Conservation (phyloP, 2,113 vertebrate species). For the Spizaetus ornatus region DNA sequence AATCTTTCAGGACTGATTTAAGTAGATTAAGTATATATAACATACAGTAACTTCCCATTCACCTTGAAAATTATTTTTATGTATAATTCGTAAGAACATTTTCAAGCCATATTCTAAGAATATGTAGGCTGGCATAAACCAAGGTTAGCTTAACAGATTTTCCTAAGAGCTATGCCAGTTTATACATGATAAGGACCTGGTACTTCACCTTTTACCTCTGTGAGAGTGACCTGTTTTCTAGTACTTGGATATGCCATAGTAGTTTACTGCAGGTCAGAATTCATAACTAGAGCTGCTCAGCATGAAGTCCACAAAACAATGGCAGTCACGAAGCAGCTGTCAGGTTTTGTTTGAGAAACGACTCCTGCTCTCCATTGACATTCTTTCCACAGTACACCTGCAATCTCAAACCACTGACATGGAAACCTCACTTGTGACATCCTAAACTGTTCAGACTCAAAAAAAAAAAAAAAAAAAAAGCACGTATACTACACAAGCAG, state of each 20-base stretch:
- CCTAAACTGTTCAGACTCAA: background rate
- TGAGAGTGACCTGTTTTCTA: background rate
- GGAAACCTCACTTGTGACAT: background rate
- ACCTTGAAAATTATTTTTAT: background rate
- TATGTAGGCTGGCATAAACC: background rate
- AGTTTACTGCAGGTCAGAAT: background rate
- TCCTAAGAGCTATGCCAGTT: background rate
- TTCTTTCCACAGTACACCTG: background rate
- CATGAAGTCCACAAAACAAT: background rate
- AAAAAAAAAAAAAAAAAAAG: background rate
- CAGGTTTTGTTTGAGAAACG: background rate
- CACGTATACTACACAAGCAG: background rate
- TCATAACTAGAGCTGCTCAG: background rate
- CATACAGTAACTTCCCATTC: background rate
- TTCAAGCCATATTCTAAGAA: background rate
- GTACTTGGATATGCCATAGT: background rate
- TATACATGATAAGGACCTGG: background rate
- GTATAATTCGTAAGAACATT: background rate
- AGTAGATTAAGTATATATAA: background rate
- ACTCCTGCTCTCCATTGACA: background rate
- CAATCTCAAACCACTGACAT: background rate
- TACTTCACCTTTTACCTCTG: background rate
- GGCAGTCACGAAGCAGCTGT: background rate
- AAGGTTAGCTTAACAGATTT: background rate
- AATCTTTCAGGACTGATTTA: background rate